Percentiles rank a stretch among this genome's conserved stretches.
Conservation (phyloP, 2,888 invertebrate genomes). For the Trachelus troglodyta region DNA sequence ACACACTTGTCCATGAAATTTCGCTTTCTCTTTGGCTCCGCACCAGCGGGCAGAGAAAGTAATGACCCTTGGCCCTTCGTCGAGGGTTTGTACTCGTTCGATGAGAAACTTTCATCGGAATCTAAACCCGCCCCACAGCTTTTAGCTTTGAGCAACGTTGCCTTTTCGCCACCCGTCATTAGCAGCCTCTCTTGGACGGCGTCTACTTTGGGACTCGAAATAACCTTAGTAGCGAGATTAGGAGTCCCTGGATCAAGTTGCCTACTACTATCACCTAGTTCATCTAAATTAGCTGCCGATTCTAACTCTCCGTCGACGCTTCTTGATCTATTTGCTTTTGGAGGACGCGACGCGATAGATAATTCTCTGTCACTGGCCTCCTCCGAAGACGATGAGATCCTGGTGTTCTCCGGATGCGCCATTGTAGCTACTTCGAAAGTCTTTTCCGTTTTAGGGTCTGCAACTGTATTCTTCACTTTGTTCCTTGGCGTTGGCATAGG, state of each 20-base stretch:
- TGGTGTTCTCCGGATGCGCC: constrained; percentile 9
- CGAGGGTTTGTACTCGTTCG: constrained; percentile 44
- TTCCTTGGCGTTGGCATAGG: constrained; percentile 34
- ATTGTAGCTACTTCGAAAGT: constrained; percentile 19
- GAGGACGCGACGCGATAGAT: neutral
- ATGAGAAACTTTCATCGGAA: constrained; percentile 45
- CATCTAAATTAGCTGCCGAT: neutral
- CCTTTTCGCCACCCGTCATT: constrained; percentile 18
- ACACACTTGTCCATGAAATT: constrained; percentile 81
- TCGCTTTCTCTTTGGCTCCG: constrained; percentile 76
- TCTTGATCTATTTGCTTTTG: constrained; percentile 10
- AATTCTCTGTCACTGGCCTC: constrained; percentile 5
- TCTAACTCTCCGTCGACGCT: constrained; percentile 16
- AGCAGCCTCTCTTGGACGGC: constrained; percentile 33
- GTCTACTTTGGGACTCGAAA: neutral
- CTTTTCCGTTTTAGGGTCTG: constrained; percentile 6
- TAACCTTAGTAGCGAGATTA: neutral
- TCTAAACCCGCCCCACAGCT: constrained; percentile 62
- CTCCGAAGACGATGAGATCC: constrained; percentile 25
- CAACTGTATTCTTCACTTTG: constrained; percentile 19
- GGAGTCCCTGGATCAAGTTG: neutral
- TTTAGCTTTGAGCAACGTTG: constrained; percentile 50
- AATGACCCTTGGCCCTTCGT: constrained; percentile 67
- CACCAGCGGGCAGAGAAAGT: constrained; percentile 71
- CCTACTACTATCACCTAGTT: neutral